Base-by-base conservation (phyloP, 2,888 invertebrate species). In the Drosophila setosimentum region DNA sequence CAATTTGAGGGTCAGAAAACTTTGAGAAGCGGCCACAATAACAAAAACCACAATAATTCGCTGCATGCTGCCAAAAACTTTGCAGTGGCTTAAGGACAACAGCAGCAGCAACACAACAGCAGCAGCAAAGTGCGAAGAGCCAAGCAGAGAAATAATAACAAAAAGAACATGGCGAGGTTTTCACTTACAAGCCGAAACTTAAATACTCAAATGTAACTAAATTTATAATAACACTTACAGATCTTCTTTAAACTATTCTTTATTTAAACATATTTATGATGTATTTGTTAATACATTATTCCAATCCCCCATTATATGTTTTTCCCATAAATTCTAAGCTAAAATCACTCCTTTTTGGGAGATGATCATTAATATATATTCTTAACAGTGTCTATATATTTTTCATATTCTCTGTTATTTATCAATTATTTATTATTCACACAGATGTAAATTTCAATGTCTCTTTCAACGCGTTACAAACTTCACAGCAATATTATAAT, bases 1-100 rank as follows among this genome's bases (percentile, higher is more conserved):
- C 85, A 85, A 88, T 85, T 85, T 90, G 87, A 55, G 84, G 87
- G 68, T 78, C 69, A 76, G 87, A 66, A 80, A 82, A 88, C 67
- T 80, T 85, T 79, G 58, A 68, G 40, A 59, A 71, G 53, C 64
- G 53, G 13, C 60, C 13, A 51, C n/a, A 67, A 30, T n/a, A 53
- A 35, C 29, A 33, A 51, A 35, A 66, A 53, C 50, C 40, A 54
- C 32, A 57, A 40, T 57, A 37, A 62, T 33, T 37, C 27, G 37
- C 37, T 61, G 76, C 37, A 60, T 58, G 49, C 29, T 67, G 73
- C 58, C 68, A 57, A 68, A 42, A 74, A 63, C 64, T 62, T 57
- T 55, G 76, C 71, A 65, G 53, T 51, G 45, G 51, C 70, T 57
- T 57, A 53, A 51, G 59, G 76, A 70, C 72, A 64, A 33, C 16